Percentiles rank a stretch among this genome's conserved stretches.
Conservation (phyloP, 2,888 invertebrate species). For the Hirudinaria manillensis region DNA sequence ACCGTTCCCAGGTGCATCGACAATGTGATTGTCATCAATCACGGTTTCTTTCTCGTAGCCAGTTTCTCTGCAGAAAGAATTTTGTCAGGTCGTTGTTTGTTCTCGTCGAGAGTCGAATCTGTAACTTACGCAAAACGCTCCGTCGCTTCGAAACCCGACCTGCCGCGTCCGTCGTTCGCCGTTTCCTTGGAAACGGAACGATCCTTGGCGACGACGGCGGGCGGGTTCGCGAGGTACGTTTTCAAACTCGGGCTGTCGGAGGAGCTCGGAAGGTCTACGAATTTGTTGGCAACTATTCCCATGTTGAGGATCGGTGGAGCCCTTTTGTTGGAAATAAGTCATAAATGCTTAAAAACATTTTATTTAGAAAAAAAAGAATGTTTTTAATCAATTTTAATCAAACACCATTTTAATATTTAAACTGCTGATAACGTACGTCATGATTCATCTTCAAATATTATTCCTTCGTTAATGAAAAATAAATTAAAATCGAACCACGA, state of each 20-base stretch:
- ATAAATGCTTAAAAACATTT: background rate
- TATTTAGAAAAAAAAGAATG: background rate
- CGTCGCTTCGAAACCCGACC: background rate
- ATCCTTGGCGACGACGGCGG: background rate
- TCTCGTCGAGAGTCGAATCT: too few species aligned
- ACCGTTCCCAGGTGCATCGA: too few species aligned
- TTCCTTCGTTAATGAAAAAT: too few species aligned
- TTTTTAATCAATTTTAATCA: too few species aligned
- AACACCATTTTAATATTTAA: too few species aligned
- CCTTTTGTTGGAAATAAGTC: conserved; percentile 43
- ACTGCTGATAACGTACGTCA: too few species aligned
- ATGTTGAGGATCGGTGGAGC: conserved; percentile 65
- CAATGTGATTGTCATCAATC: background rate
- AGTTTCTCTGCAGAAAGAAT: background rate
- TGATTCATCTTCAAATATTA: too few species aligned
- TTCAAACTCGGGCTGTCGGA: background rate
- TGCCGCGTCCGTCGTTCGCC: background rate
- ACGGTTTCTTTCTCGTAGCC: background rate
- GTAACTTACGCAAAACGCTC: too few species aligned
- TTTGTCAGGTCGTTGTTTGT: too few species aligned
- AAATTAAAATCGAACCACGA: conserved; percentile 35
- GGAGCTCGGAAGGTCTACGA: conserved; percentile 47
- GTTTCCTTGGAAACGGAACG: background rate
- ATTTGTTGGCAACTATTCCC: conserved; percentile 74
- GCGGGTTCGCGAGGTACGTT: background rate